These are phyloP conservation scores for Athetis lepigone DNA, from an alignment of 2,888 invertebrate genomes.

Conservation along the genomic window DNA sequence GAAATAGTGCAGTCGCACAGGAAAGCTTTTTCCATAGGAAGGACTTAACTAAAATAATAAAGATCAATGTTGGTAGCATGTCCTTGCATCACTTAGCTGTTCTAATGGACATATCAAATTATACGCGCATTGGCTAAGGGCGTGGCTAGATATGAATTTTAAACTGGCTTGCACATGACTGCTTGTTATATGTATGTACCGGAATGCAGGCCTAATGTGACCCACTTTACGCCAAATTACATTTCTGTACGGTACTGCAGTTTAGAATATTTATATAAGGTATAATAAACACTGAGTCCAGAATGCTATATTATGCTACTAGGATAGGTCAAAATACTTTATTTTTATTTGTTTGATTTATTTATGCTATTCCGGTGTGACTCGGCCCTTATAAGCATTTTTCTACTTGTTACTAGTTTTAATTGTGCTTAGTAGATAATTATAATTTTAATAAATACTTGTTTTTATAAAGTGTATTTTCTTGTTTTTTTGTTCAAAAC, in stretches of 20 bases:
- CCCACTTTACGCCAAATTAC: constrained; percentile 77
- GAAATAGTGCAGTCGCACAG: not conserved
- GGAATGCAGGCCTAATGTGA: constrained; percentile 74
- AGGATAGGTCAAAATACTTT: not conserved
- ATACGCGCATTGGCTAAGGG: constrained; percentile 68
- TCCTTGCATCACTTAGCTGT: constrained; percentile 71
- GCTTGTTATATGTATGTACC: constrained; percentile 60
- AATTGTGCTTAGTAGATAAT: too few relatives aligned
- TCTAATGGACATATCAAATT: constrained; percentile 61
- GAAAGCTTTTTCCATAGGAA: too few relatives aligned
- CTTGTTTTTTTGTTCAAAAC: too few relatives aligned
- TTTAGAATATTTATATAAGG: constrained; percentile 24
- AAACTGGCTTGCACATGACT: constrained; percentile 73
- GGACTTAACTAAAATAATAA: not conserved
- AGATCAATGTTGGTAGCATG: constrained; percentile 56
- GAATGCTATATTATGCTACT: not conserved
- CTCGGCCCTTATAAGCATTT: too few relatives aligned
- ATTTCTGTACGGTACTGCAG: constrained; percentile 35
- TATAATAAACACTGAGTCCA: not conserved
- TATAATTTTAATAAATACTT: too few relatives aligned
- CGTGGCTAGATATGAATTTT: constrained; percentile 86
- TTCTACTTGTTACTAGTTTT: too few relatives aligned
- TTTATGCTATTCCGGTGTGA: too few relatives aligned
- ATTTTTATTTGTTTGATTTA: not conserved
- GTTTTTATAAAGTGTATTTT: too few relatives aligned